Percentiles rank a stretch among this genome's conserved stretches.
phyloP scores from a whole-genome alignment of 2,113 vertebrate genomes.

The Bufo bufo region DNA sequence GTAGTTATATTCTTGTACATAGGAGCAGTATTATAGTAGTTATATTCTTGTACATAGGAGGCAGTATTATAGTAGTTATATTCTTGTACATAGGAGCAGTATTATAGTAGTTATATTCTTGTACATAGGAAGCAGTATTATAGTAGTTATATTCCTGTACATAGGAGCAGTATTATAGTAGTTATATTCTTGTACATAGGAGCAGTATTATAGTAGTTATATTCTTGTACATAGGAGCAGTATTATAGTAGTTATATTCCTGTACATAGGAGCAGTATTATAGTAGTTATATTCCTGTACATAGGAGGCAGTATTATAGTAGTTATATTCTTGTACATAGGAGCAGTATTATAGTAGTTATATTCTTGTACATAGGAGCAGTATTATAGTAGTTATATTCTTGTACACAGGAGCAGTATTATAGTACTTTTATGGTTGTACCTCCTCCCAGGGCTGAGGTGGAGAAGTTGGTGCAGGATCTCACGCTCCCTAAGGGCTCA shows the following conservation, averaged over 20 bases:
- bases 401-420: neutral
- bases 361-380: neutral
- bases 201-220: slow-evolving; percentile 14
- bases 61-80: slow-evolving; percentile 6
- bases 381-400: neutral
- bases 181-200: slow-evolving; percentile 11
- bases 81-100: neutral
- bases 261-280: slow-evolving; percentile 10
- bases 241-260: slow-evolving; percentile 22
- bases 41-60: neutral
- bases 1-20: slow-evolving; percentile 15
- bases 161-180: neutral
- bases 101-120: slow-evolving; percentile 13
- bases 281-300: slow-evolving; percentile 7
- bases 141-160: slow-evolving; percentile 4
- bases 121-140: neutral
- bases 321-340: slow-evolving; percentile 17
- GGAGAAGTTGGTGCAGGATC: slow-evolving; percentile 69
- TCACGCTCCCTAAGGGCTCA: slow-evolving; percentile 73
- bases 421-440: neutral
- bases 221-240: neutral
- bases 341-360: slow-evolving; percentile 14
- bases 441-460: slow-evolving; percentile 72
- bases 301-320: slow-evolving; percentile 2
- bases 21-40: slow-evolving; percentile 2